Evolutionary conservation across 2,888 invertebrate genomes (phyloP).

Genomic region (Lasioglossum villosulum): DNA sequence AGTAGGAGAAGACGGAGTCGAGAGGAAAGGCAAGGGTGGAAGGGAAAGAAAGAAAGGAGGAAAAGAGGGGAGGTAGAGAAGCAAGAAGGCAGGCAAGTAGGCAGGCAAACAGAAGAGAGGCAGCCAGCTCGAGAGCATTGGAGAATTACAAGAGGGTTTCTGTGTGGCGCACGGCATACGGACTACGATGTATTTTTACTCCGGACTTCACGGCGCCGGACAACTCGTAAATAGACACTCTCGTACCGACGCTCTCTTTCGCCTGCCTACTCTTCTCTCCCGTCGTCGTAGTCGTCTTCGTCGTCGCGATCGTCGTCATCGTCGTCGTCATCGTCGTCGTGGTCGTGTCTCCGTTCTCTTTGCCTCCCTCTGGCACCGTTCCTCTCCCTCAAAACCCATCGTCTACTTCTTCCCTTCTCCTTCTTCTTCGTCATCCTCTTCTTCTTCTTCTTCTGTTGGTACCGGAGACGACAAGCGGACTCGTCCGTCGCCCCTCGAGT

Average conservation of each 20-base stretch:
- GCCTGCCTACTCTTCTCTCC: conserved; percentile 58
- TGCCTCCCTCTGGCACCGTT: conserved; percentile 21
- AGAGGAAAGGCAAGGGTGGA: conserved; percentile 20
- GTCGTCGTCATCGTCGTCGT: conserved; percentile 2
- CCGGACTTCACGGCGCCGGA: conserved; percentile 85
- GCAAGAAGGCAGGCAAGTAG: conserved; percentile 27
- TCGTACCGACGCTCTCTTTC: conserved; percentile 72
- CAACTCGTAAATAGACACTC: conserved; percentile 84
- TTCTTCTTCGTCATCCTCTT: neutral
- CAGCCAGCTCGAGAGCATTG: conserved; percentile 64
- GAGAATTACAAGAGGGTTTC: conserved; percentile 74
- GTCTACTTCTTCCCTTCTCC: neutral
- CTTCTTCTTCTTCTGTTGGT: neutral
- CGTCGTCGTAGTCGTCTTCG: conserved; percentile 48
- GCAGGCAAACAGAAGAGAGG: conserved; percentile 31
- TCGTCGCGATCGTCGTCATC: neutral
- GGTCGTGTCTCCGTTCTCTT: neutral
- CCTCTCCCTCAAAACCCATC: conserved; percentile 6
- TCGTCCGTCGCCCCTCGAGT: conserved; percentile 6
- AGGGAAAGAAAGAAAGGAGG: conserved; percentile 9
- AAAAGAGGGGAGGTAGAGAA: conserved; percentile 3
- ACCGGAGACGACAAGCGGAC: conserved; percentile 9
- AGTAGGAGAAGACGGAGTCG: neutral
- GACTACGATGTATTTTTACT: conserved; percentile 84
- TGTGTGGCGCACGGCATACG: conserved; percentile 76